phyloP scores from a whole-genome alignment of 2,797 vertebrate genomes.

The Gymnoscopelus microlampas region DNA sequence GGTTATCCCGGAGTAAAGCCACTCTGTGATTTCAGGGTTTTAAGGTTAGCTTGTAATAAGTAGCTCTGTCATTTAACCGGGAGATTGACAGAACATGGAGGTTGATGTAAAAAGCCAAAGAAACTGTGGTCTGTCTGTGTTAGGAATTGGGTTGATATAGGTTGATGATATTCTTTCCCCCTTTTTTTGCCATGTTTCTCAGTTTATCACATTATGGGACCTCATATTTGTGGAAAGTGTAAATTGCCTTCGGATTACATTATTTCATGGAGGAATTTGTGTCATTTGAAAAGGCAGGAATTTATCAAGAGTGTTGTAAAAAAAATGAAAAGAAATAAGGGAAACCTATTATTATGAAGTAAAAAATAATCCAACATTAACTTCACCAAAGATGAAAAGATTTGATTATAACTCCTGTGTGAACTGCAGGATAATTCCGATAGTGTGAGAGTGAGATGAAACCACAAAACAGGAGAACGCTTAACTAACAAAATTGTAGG shows the following conservation, averaged over 20 bases:
- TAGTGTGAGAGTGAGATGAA: conserved; percentile 22
- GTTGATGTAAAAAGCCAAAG: conserved; percentile 34
- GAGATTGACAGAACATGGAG: conserved; percentile 39
- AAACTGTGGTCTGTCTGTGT: conserved; percentile 30
- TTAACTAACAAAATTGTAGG: conserved; percentile 30
- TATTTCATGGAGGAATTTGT: background rate
- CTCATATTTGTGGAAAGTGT: background rate
- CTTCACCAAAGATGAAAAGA: background rate
- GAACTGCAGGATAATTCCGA: conserved; percentile 24
- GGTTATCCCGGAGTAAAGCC: conserved; percentile 47
- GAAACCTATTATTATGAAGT: background rate
- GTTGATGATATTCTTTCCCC: too few relatives aligned
- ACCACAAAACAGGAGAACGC: conserved; percentile 33
- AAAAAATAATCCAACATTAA: background rate
- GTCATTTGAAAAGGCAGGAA: background rate
- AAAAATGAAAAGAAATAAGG: too few relatives aligned
- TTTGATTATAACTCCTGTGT: conserved; percentile 18
- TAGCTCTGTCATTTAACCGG: conserved; percentile 48
- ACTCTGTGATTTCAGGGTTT: conserved; percentile 60
- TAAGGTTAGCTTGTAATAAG: conserved; percentile 40
- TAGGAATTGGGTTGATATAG: conserved; percentile 34
- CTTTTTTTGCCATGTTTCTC: background rate
- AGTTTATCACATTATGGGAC: background rate
- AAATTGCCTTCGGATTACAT: too few relatives aligned
- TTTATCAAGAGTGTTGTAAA: background rate